These are phyloP conservation scores for Carettochelys insculpta DNA, from an alignment of 2,113 vertebrate species.

Conservation along the genomic window DNA sequence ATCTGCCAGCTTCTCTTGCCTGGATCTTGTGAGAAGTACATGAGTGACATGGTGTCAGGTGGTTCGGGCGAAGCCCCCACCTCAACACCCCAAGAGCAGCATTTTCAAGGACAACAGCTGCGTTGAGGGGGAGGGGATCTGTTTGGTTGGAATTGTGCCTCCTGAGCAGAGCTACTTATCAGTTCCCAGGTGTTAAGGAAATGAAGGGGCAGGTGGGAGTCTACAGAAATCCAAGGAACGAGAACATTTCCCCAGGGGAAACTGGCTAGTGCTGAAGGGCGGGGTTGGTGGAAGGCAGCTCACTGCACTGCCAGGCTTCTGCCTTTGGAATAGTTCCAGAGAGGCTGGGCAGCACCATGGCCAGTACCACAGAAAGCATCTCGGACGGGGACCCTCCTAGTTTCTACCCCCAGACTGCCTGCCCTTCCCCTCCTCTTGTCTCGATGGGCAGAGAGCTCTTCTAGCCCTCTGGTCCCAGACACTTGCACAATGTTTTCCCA, in stretches of 20 bases:
- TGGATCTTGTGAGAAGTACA: too few species aligned
- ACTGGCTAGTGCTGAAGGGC: fast-evolving
- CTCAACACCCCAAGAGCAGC: neutral
- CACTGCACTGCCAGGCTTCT: neutral
- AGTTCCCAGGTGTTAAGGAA: neutral
- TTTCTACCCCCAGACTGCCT: neutral
- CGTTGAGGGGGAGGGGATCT: neutral
- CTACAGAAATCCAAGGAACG: neutral
- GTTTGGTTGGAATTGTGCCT: neutral
- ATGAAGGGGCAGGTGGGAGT: neutral
- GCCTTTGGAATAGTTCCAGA: neutral
- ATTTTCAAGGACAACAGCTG: neutral
- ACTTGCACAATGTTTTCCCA: neutral
- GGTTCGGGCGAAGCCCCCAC: too few species aligned
- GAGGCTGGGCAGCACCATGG: neutral
- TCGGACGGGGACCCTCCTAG: neutral
- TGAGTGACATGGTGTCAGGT: too few species aligned
- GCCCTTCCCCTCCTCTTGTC: neutral
- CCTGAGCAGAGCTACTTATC: neutral
- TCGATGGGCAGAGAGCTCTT: neutral
- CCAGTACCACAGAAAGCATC: neutral
- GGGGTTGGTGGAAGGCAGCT: fast-evolving
- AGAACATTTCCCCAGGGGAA: neutral
- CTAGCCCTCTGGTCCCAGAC: neutral
- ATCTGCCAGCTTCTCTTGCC: neutral